Evolutionary conservation across 1,140 invertebrate genomes (phyloP), one percentile per base, ranked within the genome.

Genomic region (Ganaspis sp.): DNA sequence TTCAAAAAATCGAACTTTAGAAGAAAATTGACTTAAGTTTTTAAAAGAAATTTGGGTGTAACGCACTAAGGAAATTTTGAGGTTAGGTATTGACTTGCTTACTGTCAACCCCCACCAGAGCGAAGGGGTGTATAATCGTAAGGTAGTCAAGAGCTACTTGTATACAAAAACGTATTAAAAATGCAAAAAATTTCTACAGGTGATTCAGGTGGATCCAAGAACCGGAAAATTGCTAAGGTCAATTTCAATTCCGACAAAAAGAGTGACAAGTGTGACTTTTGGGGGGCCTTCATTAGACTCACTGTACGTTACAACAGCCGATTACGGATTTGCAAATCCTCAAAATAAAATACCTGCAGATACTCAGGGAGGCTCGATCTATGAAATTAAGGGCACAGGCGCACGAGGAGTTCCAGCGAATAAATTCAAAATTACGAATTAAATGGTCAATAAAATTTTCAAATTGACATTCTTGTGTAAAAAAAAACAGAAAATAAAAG

Each of bases 311-410:
- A 93, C 93, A 0, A 91, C 92, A 0, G 88, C 91, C 64, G 85
- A 76, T 70, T 81, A 83, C 12, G 89, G 87, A 1, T 81, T 93
- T 42, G 89, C 90, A 3, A 84, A 87, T 6, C 91, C 92, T 4
- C 88, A 88, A 93, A 89, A 92, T 38, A 89, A 92, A 74, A 64
- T 42, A 3, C 84, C 92, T 42, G 89, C 90, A 84, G 95, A 37
- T 92, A 94, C 8, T 90, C 92, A 4, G 29, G 93, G 94, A 53
- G 97, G 97, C 12, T 92, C 94, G 75, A 91, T 96, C 15, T 97
- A 96, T 87, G 92, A 93, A 71, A 92, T 97, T 3, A 93, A 93
- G 1, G 94, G 93, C 1, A 89, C 95, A 12, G 93, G 93, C 0
- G 93, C 92, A 4, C 92, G 90, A 78, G 96, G 96, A 21, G 45